Percentiles rank a stretch among this genome's conserved stretches.
These are phyloP conservation scores for Columbina picui DNA, from an alignment of 2,113 vertebrate genomes.

Conservation along the genomic window DNA sequence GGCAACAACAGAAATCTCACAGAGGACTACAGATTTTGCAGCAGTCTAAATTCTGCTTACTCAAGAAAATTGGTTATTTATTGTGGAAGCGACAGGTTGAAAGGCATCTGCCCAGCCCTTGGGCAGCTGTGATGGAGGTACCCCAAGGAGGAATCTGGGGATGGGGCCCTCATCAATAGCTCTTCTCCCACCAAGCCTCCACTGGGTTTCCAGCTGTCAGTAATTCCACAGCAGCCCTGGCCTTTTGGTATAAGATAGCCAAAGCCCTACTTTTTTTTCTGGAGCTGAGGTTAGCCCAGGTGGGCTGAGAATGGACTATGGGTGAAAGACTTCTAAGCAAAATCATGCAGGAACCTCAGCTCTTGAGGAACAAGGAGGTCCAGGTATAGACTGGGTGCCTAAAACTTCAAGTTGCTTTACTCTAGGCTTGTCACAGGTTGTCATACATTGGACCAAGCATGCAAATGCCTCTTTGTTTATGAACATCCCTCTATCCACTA, in stretches of 20 bases:
- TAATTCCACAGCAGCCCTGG: neutral
- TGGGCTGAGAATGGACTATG: neutral
- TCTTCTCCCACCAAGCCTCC: neutral
- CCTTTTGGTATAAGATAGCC: neutral
- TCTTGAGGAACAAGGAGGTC: neutral
- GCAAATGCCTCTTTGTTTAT: neutral
- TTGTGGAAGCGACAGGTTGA: neutral
- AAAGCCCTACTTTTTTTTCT: neutral
- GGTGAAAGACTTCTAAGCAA: neutral
- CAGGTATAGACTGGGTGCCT: neutral
- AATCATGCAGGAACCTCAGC: neutral
- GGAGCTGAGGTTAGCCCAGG: accelerated
- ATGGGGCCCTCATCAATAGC: neutral
- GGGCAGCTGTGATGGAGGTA: neutral
- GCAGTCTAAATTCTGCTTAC: neutral
- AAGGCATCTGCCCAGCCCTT: neutral
- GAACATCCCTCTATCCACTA: neutral
- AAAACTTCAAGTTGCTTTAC: neutral
- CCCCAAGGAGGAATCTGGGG: neutral
- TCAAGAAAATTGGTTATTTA: neutral
- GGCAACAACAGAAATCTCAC: neutral
- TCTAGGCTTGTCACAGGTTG: neutral
- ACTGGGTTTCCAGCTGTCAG: neutral
- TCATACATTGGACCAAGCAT: neutral
- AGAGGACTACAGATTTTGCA: neutral